A percentile compares a stretch with the other conserved stretches of the same genome.
phyloP scores from a whole-genome alignment of 2,113 vertebrate species.

The Plecturocebus donacophilus region DNA sequence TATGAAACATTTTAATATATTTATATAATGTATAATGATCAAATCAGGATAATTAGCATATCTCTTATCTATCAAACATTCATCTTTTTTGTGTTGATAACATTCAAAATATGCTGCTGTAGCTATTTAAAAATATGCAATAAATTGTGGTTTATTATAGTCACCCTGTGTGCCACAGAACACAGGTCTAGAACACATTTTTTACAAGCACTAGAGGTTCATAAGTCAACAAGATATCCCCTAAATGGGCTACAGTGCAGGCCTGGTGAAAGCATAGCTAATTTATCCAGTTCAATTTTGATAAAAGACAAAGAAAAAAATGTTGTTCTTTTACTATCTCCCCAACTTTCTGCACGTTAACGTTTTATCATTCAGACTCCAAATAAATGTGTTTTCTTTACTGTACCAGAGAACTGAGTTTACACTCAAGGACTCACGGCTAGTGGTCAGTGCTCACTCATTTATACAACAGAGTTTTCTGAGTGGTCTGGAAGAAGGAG shows the following conservation, averaged over 20 bases:
- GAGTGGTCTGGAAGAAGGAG: background rate
- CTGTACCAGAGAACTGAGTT: background rate
- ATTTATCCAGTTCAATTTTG: slow-evolving; percentile 1
- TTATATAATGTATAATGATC: background rate
- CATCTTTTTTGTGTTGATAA: background rate
- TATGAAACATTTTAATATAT: background rate
- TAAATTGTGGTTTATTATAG: background rate
- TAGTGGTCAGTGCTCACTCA: background rate
- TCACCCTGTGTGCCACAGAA: background rate
- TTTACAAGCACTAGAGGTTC: background rate
- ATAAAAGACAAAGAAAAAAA: background rate
- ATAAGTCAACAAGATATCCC: background rate
- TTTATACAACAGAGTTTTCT: background rate
- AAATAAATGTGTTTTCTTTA: background rate
- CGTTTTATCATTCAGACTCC: background rate
- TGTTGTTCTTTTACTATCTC: background rate
- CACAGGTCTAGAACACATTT: background rate
- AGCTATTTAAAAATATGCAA: background rate
- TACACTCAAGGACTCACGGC: background rate
- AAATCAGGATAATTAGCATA: background rate
- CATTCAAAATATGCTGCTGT: background rate
- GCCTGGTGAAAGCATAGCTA: background rate
- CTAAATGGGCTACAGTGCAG: background rate
- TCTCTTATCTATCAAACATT: background rate
- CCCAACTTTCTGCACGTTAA: background rate